Evolutionary conservation across 2,113 vertebrate genomes (phyloP), one percentile per base, ranked within the genome.

Genomic region (Emydocephalus ijimae): DNA sequence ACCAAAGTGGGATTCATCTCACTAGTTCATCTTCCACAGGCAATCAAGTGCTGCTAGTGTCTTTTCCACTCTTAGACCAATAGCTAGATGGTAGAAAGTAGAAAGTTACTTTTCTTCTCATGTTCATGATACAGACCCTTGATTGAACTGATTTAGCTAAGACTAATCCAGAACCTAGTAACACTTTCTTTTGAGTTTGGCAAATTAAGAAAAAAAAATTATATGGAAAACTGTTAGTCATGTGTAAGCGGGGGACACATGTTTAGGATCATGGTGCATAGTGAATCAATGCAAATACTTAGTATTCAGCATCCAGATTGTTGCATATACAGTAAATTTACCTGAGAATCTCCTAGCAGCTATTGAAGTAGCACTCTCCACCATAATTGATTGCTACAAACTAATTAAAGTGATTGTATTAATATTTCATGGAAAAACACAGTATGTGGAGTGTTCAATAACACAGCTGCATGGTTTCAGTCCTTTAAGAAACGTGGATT

Each of bases 401-500:
- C 91, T 91, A 24, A 69, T 54, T 18, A 48, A 69, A 88, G 14
- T 88, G 52, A 61, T 56, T 86, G 86, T 74, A 3, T 9, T 5
- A 23, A 59, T 61, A 50, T 87, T 93, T 85, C 29, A 34, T 90
- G 64, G 85, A 21, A 64, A 93, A 88, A 94, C 59, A 3, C 0
- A 55, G 64, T 56, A 26, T 26, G 0, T 56, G 29, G 1, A 8
- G 43, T 11, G 15, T 64, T 18, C 12, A 87, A 3, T 26, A 10
- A 12, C 4, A 88, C 0, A 34, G 50, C 85, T 20, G 1, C 14
- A 91, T 52, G 45, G 52, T 90, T 92, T 54, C 29, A 89, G n/a
- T 0, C 21, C 12, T 5, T 0, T 18, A 52, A 0, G 26, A 21
- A 48, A 93, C 87, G 0, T 6, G 29, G 85, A 34, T 0, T 0